Evolutionary conservation across 2,888 invertebrate genomes (phyloP).

Genomic region (Eubasilissa splendida): DNA sequence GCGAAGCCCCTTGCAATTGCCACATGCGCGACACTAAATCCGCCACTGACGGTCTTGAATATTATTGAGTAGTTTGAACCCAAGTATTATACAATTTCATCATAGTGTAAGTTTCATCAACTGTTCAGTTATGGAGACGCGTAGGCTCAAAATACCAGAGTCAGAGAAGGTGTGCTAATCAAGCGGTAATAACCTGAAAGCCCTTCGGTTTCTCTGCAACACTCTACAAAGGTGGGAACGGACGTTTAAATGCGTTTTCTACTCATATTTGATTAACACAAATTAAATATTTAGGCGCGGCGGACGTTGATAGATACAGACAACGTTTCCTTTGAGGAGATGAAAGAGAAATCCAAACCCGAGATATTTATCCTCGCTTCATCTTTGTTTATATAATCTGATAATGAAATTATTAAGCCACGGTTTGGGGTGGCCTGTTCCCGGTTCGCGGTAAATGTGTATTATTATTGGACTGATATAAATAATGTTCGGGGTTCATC

Average conservation of each 20-base stretch:
- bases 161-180: not conserved
- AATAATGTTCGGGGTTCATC: not conserved
- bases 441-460: not conserved
- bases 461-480: constrained; percentile 1
- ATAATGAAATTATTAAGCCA: constrained; percentile 23
- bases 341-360: constrained; percentile 24
- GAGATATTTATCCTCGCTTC: not conserved
- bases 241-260: not conserved
- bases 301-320: not conserved
- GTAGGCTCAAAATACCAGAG: no score
- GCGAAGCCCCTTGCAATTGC: no score
- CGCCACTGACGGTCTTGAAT: no score
- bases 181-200: not conserved
- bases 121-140: no score
- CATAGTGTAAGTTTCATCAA: no score
- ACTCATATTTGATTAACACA: constrained; percentile 24
- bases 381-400: constrained; percentile 28
- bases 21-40: no score
- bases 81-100: no score
- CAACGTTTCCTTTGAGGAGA: constrained; percentile 14
- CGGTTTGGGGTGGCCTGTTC: not conserved
- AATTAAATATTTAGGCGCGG: not conserved
- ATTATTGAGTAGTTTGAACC: no score
- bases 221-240: not conserved
- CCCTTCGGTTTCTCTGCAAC: not conserved